Conservation (phyloP, 2,113 vertebrate genomes). For the Macquaria australasica region DNA sequence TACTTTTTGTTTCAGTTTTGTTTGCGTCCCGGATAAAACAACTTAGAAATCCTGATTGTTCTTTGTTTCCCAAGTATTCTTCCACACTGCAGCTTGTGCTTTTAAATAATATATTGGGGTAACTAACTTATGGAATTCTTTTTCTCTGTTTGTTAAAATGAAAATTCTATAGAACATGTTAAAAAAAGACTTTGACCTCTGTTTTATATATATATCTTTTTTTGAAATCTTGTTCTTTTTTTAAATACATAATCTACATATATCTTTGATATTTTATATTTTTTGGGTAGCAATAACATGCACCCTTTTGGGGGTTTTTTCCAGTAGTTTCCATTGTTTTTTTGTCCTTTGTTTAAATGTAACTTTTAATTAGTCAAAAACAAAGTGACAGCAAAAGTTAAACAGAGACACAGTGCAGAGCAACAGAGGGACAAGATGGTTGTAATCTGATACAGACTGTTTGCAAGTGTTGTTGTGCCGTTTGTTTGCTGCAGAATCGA, state of each 20-base stretch:
- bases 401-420: background rate
- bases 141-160: background rate
- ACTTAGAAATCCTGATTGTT: background rate
- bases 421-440: background rate
- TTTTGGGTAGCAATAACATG: background rate
- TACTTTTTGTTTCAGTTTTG: background rate
- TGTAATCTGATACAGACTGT: background rate
- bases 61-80: background rate
- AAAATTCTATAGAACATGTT: background rate
- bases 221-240: too few species aligned
- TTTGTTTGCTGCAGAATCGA: background rate
- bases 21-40: background rate
- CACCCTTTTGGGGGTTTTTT: background rate
- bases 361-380: background rate
- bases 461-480: background rate
- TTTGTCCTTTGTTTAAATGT: background rate
- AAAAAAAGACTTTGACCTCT: background rate
- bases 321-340: background rate
- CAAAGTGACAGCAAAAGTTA: background rate
- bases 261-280: background rate
- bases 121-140: too few species aligned
- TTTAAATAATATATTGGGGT: background rate
- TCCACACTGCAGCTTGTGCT: background rate
- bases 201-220: too few species aligned
- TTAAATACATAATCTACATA: background rate